Conservation (phyloP, 1,140 invertebrate species). For the Leguminivora glycinivorella region DNA sequence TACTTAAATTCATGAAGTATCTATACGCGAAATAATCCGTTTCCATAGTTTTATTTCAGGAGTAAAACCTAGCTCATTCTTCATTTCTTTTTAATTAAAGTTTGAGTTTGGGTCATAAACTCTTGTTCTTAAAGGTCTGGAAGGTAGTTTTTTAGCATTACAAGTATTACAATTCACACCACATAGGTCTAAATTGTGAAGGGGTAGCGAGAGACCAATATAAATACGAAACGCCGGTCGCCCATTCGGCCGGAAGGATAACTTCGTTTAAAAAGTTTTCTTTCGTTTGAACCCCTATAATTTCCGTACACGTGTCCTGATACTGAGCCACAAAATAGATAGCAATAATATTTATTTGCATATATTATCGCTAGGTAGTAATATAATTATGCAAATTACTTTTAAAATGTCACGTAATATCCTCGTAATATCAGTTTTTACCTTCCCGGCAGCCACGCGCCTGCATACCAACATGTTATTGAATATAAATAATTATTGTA, state of each 20-base stretch:
- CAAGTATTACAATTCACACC: too few relatives aligned
- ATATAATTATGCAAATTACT: not conserved
- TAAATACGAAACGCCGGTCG: not conserved
- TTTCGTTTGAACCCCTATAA: not conserved
- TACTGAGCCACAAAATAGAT: not conserved
- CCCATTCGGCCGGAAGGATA: not conserved
- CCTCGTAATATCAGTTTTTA: conserved; percentile 9
- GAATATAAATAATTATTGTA: conserved; percentile 24
- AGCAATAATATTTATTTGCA: not conserved
- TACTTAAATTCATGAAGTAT: too few relatives aligned
- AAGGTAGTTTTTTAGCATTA: too few relatives aligned
- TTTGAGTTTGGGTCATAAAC: too few relatives aligned
- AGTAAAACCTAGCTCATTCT: too few relatives aligned
- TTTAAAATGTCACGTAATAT: conserved; percentile 19
- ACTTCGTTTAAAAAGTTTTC: conserved; percentile 1
- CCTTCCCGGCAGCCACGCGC: not conserved
- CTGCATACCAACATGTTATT: conserved; percentile 14
- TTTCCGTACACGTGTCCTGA: not conserved
- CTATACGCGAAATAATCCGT: too few relatives aligned
- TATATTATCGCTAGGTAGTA: not conserved
- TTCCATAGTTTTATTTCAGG: too few relatives aligned
- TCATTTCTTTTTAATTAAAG: too few relatives aligned
- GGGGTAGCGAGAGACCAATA: not conserved
- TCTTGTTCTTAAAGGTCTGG: too few relatives aligned
- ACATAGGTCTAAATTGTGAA: not conserved